These are phyloP conservation scores for Chaitophorus viminalis DNA, from an alignment of 2,888 invertebrate genomes.

Conservation along the genomic window DNA sequence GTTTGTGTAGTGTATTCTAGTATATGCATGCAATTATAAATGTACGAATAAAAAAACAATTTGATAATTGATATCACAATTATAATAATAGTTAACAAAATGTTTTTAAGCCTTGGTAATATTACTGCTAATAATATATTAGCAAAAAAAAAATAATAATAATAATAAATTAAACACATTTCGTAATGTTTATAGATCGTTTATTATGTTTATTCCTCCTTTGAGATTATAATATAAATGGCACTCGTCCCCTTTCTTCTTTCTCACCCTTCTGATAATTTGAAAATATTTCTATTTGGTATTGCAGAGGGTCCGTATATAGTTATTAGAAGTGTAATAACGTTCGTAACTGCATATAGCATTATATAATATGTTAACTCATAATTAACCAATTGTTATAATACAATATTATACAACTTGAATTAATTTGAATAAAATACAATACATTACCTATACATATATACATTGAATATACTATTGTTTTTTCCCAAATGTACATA, in stretches of 20 bases:
- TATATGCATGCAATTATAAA: neutral
- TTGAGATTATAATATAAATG: conserved; percentile 30
- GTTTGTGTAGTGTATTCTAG: neutral
- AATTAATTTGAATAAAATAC: neutral
- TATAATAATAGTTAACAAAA: neutral
- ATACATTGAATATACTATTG: too few relatives aligned
- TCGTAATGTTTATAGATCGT: conserved; percentile 11
- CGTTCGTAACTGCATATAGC: neutral
- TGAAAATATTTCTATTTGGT: conserved; percentile 26
- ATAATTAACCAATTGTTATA: neutral
- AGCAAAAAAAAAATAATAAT: neutral
- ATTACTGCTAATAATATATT: too few relatives aligned
- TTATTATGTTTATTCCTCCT: conserved; percentile 48
- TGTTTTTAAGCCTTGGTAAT: neutral
- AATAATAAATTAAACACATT: conserved; percentile 12
- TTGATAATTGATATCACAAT: neutral
- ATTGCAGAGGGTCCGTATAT: conserved; percentile 29
- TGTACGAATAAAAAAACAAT: neutral
- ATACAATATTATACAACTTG: neutral
- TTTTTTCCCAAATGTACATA: too few relatives aligned
- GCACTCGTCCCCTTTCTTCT: conserved; percentile 32
- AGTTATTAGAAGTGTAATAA: conserved; percentile 22
- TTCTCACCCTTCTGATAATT: conserved; percentile 21
- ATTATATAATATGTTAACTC: neutral
- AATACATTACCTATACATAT: neutral